Base-by-base conservation (phyloP, 2,888 invertebrate genomes). In the Mythimna pallens region DNA sequence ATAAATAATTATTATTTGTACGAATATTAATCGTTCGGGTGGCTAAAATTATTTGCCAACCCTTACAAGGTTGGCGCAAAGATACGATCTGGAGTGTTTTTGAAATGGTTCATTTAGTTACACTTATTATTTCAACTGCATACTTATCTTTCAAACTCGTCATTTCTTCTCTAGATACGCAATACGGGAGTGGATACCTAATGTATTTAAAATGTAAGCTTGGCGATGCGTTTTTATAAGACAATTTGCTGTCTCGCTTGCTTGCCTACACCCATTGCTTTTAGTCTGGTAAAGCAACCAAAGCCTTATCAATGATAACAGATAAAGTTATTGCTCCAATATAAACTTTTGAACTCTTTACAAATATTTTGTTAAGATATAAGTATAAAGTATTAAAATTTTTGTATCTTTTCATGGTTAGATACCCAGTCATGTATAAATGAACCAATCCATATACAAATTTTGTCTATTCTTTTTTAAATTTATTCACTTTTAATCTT, bases 161-260 rank as follows among this genome's bases (percentile, higher is more conserved):
- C n/a, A 43, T 69, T 61, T 78, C 52, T 71, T 67, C 20, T 50
- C 36, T 55, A 61, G 70, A 66, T 73, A 86, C 82, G 76, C 80
- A 83, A 78, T 86, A 73, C 77, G 78, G 85, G 69, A 50, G 50
- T 22, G 40, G 34, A 68, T 72, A 71, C 79, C 73, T 34, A 10
- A 10, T 40, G 43, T 69, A 73, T 70, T 76, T 71, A 34, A 40
- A 50, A 25, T 22, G 3, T 30, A 47, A 47, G 43, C 43, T 47
- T 47, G 43, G 10, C 1, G 10, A 36, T 34, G 36, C 3, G 25
- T 47, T 55, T 36, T 25, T 17, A 55, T 1, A 34, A 55, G 1
- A 57, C 20, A 12, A 50, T 14, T 22, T 47, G 47, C 25, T 14
- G 3, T 10, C 3, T 50, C 6, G 50, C 8, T 20, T 50, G 20